Evolutionary conservation across 2,888 invertebrate species (phyloP).

Genomic region (Hanleya hanleyi): DNA sequence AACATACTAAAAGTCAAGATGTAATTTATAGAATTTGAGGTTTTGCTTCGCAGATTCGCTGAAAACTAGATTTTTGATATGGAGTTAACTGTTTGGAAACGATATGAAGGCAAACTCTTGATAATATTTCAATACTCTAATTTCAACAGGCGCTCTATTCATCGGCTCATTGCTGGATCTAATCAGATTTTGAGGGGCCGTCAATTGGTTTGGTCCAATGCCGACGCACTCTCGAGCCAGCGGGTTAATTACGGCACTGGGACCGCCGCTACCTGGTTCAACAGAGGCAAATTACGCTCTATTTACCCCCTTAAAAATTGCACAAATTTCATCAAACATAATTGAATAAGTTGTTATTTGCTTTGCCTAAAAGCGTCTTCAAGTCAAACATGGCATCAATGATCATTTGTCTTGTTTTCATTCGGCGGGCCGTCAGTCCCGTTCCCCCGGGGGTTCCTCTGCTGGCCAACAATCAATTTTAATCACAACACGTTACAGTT

Average conservation of each 20-base stretch:
- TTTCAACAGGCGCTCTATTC: not conserved
- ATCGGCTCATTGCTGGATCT: not conserved
- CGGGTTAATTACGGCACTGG: slow-evolving; percentile 51
- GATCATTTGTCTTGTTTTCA: slow-evolving; percentile 52
- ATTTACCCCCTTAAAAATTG: slow-evolving; percentile 53
- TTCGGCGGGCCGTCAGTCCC: slow-evolving; percentile 41
- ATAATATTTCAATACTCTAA: not conserved
- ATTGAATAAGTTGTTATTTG: slow-evolving; percentile 61
- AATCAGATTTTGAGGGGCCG: not conserved
- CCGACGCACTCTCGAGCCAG: slow-evolving; percentile 24
- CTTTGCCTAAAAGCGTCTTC: slow-evolving; percentile 43
- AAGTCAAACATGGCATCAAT: slow-evolving; percentile 51
- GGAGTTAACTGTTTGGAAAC: not conserved
- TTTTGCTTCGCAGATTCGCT: no score
- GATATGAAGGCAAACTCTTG: not conserved
- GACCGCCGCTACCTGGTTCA: slow-evolving; percentile 48
- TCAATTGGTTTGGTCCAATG: not conserved
- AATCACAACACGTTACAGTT: slow-evolving; percentile 58
- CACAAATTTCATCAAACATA: slow-evolving; percentile 61
- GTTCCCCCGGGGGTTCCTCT: slow-evolving; percentile 44
- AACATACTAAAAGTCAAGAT: no score
- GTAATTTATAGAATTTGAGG: no score
- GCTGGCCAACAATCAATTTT: slow-evolving; percentile 54
- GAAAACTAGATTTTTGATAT: no score
- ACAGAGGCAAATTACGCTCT: slow-evolving; percentile 49